A percentile compares a stretch with the other conserved stretches of the same genome.
Conservation (phyloP, 2,797 vertebrate species). For the Tadarida brasiliensis region DNA sequence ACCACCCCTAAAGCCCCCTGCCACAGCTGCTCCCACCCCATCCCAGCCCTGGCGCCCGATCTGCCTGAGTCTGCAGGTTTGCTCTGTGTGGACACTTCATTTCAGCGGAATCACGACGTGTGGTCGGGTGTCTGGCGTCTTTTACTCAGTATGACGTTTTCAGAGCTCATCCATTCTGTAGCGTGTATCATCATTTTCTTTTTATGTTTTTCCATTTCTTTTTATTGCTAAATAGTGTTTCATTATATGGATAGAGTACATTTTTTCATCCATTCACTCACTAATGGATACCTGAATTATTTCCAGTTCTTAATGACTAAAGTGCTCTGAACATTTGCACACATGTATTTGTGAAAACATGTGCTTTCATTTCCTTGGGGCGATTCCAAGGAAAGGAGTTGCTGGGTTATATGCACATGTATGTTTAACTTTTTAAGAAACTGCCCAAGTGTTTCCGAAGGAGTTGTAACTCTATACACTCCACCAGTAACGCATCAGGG, state of each 20-base stretch:
- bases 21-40: neutral
- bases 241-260: neutral
- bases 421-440: neutral
- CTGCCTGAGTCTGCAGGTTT: neutral
- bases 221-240: neutral
- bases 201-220: neutral
- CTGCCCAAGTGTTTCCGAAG: neutral
- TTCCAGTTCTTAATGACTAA: neutral
- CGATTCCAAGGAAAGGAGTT: neutral
- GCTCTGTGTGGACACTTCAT: neutral
- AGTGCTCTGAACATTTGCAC: neutral
- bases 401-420: neutral
- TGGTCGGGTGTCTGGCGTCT: neutral
- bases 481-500: neutral
- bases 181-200: neutral
- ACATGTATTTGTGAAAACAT: neutral
- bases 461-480: neutral
- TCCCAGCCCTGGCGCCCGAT: neutral
- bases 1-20: neutral
- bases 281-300: neutral
- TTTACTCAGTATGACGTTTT: neutral
- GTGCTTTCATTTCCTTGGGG: neutral
- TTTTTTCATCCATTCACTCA: neutral
- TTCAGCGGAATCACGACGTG: neutral
- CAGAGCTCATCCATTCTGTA: neutral